Evolutionary conservation across 2,888 invertebrate species (phyloP), one percentile per base, ranked within the genome.

Genomic region (Hirtodrosophila alboralis): DNA sequence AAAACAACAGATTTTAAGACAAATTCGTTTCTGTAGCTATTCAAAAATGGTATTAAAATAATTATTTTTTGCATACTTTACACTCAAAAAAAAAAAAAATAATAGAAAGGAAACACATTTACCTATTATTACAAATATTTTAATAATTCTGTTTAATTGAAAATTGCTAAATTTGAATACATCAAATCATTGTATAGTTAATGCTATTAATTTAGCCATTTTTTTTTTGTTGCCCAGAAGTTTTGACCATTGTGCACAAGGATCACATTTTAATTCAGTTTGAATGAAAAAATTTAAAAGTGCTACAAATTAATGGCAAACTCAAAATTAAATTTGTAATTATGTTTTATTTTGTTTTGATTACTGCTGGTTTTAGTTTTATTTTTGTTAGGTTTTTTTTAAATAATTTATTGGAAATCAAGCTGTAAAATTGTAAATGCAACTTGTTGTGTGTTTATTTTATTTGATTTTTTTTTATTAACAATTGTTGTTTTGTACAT

Each of bases 401-500:
- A 34, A 28, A 47, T 37, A 26, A 36, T 40, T 26, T 26, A 21
- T 34, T 41, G 9, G 26, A 47, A 37, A 36, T 28, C 30, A 37
- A 59, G 37, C 51, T 43, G 28, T 54, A 44, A 56, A 63, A 40
- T 54, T 78, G 34, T 75, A 77, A 80, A 84, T 77, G 80, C 76
- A 77, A 71, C 56, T 63, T 75, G 38, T 53, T 56, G 53, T 65
- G 65, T 64, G 12, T 45, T 74, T 54, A 41, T 51, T 31, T 51
- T 52, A 43, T 18, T 41, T 49, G 41, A 21, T 70, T 45, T 62
- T 34, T 70, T 73, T 57, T 70, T 78, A 84, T 70, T 84, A 78
- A 84, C 84, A 78, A 73, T 80, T 80, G 60, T 65, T 63, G 40
- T 80, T 81, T 79, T 84, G 83, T 81, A 79, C 85, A 81, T 84